Conservation (phyloP, 2,888 invertebrate genomes). For the Mesoligia furuncula region DNA sequence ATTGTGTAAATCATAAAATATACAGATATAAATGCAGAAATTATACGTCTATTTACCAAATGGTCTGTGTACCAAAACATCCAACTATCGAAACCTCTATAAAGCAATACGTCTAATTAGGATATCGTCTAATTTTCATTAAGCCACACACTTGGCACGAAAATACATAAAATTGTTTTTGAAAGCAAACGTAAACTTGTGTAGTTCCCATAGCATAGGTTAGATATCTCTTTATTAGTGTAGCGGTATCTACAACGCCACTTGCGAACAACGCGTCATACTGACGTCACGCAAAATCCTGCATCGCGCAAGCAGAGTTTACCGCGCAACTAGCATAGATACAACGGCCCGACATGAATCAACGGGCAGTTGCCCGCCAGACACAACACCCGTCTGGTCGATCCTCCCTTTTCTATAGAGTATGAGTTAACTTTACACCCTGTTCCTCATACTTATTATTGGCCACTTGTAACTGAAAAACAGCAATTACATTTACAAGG, state of each 20-base stretch:
- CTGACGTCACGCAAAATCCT: too few relatives aligned
- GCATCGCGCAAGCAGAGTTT: too few relatives aligned
- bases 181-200: not conserved
- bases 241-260: too few relatives aligned
- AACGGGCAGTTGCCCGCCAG: too few relatives aligned
- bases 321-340: too few relatives aligned
- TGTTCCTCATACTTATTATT: too few relatives aligned
- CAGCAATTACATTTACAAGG: not conserved
- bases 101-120: not conserved
- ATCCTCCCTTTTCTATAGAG: too few relatives aligned
- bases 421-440: too few relatives aligned
- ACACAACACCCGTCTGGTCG: too few relatives aligned
- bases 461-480: not conserved
- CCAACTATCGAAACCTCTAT: not conserved
- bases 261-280: too few relatives aligned
- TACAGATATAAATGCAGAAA: not conserved
- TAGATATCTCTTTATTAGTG: not conserved
- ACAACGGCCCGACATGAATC: too few relatives aligned
- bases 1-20: not conserved
- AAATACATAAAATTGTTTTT: not conserved
- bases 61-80: not conserved
- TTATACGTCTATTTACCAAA: not conserved
- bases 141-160: not conserved
- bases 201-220: not conserved
- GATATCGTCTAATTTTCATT: not conserved